Evolutionary conservation across 2,888 invertebrate species (phyloP), one percentile per base, ranked within the genome.

Genomic region (Hyalella azteca): DNA sequence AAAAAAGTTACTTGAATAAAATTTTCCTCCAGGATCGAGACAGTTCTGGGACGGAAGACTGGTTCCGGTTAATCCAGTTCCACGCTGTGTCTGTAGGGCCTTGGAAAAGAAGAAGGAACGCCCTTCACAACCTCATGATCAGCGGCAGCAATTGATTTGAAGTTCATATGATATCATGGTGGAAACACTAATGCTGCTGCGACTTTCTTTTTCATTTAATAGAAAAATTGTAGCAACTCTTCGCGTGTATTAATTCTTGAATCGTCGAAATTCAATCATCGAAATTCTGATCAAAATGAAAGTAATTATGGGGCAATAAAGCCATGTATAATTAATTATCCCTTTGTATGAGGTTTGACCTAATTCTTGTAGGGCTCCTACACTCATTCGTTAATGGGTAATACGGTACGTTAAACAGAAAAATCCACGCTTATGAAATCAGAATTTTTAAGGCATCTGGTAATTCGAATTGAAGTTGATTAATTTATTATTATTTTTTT

Each of bases 121-220:
- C 96, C 7, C 90, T 97, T 86, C 96, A 97, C n/a, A 97, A 97
- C 87, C 97, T 97, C 86, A 97, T 97, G 96, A 96, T 97, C 87
- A 95, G 86, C 79, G 86, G 86, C 60, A 41, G 29, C 49, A 79
- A 50, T 9, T 60, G 79, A 73, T 73, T 73, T 19, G 36, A n/a
- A n/a, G n/a, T n/a, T n/a, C n/a, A n/a, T n/a, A n/a, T 60, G 36
- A 36, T 29, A 29, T 36, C 4, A 60, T 36, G 19, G 4, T 15
- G 22, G 36, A 5, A 29, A 22, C 22, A 45, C 4, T 54, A 54
- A 11, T 26, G 5, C 9, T 26, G 26, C 54, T 54, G 29, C 54
- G 22, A 22, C 29, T 22, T 9, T 22, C 26, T 54, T 4, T 15
- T 26, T 15, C 15, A 2, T 22, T 22, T 5, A 54, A 54, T 29